Evolutionary conservation across 1,140 invertebrate species (phyloP).

Genomic region (Drosophila kohkoa): DNA sequence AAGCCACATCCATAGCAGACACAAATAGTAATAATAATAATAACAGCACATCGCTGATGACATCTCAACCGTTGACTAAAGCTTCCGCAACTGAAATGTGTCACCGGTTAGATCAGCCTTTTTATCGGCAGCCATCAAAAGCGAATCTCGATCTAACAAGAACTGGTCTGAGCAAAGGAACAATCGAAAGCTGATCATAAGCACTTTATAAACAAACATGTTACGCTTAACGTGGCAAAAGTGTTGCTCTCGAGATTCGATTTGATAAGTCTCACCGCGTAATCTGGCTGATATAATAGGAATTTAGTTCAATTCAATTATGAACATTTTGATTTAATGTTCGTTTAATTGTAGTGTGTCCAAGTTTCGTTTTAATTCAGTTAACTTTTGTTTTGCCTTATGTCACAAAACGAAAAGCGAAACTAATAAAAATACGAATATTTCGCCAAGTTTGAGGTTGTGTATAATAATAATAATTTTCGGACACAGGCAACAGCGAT

Average conservation of each 20-base stretch:
- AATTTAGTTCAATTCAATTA: not conserved
- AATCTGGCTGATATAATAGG: no score
- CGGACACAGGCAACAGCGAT: conserved; percentile 37
- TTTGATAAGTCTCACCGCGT: no score
- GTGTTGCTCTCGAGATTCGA: no score
- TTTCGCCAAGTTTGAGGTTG: conserved; percentile 33
- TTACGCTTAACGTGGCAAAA: not conserved
- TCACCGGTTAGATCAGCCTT: conserved; percentile 41
- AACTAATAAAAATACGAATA: conserved; percentile 59
- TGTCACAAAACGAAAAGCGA: conserved; percentile 14
- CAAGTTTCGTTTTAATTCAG: conserved; percentile 9
- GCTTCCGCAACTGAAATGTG: conserved; percentile 58
- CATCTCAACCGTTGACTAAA: conserved; percentile 29
- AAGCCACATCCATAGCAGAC: conserved; percentile 19
- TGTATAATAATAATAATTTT: conserved; percentile 27
- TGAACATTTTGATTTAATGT: not conserved
- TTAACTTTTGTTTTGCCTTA: conserved; percentile 10
- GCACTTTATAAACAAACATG: conserved; percentile 1
- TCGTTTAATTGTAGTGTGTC: conserved; percentile 14
- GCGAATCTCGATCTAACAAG: conserved; percentile 37
- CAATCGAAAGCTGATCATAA: conserved; percentile 4
- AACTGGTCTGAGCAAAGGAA: conserved; percentile 47
- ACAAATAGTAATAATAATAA: conserved; percentile 15
- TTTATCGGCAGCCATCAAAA: conserved; percentile 45
- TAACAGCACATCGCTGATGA: conserved; percentile 18